These are phyloP conservation scores for Antheraea yamamai DNA, from an alignment of 2,888 invertebrate genomes.

Conservation along the genomic window DNA sequence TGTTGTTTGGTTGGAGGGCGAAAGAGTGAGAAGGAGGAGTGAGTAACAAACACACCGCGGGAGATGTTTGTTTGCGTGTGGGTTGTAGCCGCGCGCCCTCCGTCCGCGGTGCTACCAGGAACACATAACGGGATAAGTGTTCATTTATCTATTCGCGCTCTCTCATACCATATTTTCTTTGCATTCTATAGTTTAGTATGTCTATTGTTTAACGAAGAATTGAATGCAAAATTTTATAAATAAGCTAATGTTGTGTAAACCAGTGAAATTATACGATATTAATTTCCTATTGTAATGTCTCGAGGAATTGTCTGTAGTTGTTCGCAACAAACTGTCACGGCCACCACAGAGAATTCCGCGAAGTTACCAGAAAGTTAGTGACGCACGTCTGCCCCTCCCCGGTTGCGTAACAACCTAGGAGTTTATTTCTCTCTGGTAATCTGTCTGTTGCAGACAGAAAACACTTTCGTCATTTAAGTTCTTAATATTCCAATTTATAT, in stretches of 20 bases:
- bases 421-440: constrained; percentile 51
- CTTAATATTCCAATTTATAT: not conserved
- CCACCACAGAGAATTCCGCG: not conserved
- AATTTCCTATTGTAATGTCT: not conserved
- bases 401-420: constrained; percentile 32
- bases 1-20: not conserved
- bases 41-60: constrained; percentile 36
- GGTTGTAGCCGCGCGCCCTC: constrained; percentile 54
- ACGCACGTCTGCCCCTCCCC: constrained; percentile 18
- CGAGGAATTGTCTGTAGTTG: not conserved
- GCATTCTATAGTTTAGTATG: no score
- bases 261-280: no score
- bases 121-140: constrained; percentile 42
- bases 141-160: constrained; percentile 26
- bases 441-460: constrained; percentile 52
- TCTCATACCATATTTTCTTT: constrained; percentile 5
- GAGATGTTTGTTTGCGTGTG: constrained; percentile 44
- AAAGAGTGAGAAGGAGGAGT: not conserved
- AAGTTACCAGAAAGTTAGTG: constrained; percentile 12
- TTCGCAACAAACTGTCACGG: constrained; percentile 18
- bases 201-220: no score
- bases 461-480: constrained; percentile 36
- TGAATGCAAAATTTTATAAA: no score
- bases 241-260: no score
- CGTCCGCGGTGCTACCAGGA: constrained; percentile 68